A percentile compares a stretch with the other conserved stretches of the same genome.
Conservation (phyloP, 2,888 invertebrate genomes). For the Drosophila borborema region DNA sequence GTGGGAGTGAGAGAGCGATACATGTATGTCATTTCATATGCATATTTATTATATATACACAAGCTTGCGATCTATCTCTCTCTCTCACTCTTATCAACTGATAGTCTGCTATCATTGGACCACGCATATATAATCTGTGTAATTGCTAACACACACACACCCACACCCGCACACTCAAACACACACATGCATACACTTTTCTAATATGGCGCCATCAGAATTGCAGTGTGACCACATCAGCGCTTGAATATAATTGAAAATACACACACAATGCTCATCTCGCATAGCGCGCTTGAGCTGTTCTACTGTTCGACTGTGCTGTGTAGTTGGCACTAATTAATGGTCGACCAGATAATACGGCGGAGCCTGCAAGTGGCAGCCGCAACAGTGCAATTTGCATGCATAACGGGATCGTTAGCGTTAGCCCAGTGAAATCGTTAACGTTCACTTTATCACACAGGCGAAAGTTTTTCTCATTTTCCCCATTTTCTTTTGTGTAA, state of each 20-base stretch:
- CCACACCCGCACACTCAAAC: not conserved
- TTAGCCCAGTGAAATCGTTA: not conserved
- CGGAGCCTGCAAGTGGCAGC: constrained; percentile 14
- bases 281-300: not conserved
- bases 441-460: not conserved
- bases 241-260: constrained; percentile 35
- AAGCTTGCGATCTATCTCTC: not conserved
- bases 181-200: not conserved
- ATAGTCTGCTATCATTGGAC: not conserved
- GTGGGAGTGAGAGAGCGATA: not conserved
- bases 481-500: not conserved
- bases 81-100: not conserved
- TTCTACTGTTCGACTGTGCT: not conserved
- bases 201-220: constrained; percentile 18
- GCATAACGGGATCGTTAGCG: constrained; percentile 17
- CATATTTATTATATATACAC: constrained; percentile 18
- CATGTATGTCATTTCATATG: not conserved
- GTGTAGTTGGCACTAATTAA: constrained; percentile 32
- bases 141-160: constrained; percentile 6
- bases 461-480: not conserved
- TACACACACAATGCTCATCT: constrained; percentile 18
- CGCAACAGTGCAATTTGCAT: constrained; percentile 12
- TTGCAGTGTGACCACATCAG: constrained; percentile 46
- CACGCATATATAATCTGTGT: constrained; percentile 22
- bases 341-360: constrained; percentile 21